phyloP scores from a whole-genome alignment of 2,797 vertebrate species.

The Falco peregrinus region DNA sequence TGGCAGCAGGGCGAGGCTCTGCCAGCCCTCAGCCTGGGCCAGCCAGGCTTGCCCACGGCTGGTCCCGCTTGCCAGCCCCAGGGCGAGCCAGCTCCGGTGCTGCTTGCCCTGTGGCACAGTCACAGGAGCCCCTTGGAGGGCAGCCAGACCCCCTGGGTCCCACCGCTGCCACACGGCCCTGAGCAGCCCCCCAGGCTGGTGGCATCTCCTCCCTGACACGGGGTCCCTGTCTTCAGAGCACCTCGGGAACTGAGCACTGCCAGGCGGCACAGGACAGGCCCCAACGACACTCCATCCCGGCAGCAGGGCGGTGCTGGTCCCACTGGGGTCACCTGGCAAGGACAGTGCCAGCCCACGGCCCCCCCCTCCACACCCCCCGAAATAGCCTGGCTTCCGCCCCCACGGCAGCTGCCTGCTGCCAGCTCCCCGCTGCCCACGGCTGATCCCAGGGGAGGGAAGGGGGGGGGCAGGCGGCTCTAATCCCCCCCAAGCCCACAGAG shows the following conservation, averaged over 20 bases:
- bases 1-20: background rate
- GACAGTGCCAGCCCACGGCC: constrained; percentile 41
- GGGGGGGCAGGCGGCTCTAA: constrained; percentile 14
- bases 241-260: rapidly evolving
- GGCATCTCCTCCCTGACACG: background rate
- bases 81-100: background rate
- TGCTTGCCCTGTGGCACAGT: background rate
- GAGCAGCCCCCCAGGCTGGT: background rate
- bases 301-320: background rate
- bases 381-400: constrained; percentile 63
- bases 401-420: constrained; percentile 58
- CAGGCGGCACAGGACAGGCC: background rate
- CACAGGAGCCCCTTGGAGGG: background rate
- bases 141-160: constrained; percentile 7
- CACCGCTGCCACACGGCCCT: rapidly evolving
- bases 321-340: constrained; percentile 8
- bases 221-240: background rate
- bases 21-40: background rate
- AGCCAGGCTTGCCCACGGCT: background rate
- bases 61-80: background rate
- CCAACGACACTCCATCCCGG: background rate
- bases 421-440: constrained; percentile 52
- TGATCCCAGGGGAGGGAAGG: constrained; percentile 22
- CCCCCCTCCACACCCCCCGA: constrained; percentile 23
- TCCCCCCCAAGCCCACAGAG: background rate